Percentiles rank a stretch among this genome's conserved stretches.
phyloP scores from a whole-genome alignment of 2,113 vertebrate species.

The Pithys albifrons region DNA sequence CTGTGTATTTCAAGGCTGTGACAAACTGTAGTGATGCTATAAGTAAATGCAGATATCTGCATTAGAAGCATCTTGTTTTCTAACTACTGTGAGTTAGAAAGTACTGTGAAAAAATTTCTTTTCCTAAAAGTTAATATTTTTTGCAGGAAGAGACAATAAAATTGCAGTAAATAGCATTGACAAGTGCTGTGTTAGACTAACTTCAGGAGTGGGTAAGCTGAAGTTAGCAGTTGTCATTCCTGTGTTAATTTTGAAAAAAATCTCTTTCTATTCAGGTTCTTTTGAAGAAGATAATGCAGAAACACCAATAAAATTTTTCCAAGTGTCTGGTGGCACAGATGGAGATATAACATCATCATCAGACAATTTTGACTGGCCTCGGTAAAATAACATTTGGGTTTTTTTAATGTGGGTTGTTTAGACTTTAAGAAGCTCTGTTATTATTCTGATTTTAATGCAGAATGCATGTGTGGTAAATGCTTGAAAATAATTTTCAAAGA shows the following conservation, averaged over 20 bases:
- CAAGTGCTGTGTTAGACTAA: not conserved
- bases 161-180: not conserved
- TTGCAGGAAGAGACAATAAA: not conserved
- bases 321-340: slow-evolving; percentile 87
- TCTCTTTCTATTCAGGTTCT: slow-evolving; percentile 74
- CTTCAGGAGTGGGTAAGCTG: not conserved
- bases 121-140: not conserved
- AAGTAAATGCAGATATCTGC: not conserved
- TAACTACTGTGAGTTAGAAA: not conserved
- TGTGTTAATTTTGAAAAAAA: not conserved
- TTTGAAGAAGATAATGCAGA: slow-evolving; percentile 86
- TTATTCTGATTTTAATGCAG: not conserved
- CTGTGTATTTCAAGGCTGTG: not conserved
- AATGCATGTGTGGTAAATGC: not conserved
- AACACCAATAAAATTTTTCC: slow-evolving; percentile 80
- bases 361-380: slow-evolving; percentile 96
- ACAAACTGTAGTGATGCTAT: not conserved
- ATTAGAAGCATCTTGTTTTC: not conserved
- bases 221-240: not conserved
- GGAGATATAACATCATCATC: slow-evolving; percentile 89
- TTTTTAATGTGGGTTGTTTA: not conserved
- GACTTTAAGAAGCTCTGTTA: not conserved
- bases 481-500: not conserved
- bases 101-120: not conserved
- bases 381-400: slow-evolving; percentile 71